phyloP scores from a whole-genome alignment of 2,888 invertebrate species.

The Temnothorax unifasciatus region DNA sequence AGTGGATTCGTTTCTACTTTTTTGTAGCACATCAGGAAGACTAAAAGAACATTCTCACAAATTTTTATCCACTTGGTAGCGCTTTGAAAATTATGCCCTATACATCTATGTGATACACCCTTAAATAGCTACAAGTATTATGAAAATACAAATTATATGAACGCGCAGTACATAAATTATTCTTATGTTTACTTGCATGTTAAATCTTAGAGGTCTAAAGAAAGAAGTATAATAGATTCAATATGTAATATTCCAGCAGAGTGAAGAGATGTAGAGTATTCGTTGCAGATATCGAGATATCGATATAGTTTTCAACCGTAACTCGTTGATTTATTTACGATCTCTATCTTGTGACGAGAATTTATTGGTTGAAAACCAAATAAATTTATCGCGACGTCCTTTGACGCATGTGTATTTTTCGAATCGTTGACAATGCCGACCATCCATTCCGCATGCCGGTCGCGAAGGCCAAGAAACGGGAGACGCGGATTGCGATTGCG shows the following conservation, averaged over 20 bases:
- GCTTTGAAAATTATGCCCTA: no score
- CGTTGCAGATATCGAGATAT: neutral
- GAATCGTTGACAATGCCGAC: constrained; percentile 19
- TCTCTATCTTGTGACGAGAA: neutral
- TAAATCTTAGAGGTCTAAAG: neutral
- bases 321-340: neutral
- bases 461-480: constrained; percentile 37
- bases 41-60: no score
- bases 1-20: no score
- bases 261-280: neutral
- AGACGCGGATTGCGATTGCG: constrained; percentile 27
- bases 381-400: neutral
- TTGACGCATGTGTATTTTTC: neutral
- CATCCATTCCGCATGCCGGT: constrained; percentile 37
- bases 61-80: no score
- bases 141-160: neutral
- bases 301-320: neutral
- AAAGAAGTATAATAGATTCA: neutral
- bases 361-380: constrained; percentile 1
- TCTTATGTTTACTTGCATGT: neutral
- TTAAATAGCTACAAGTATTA: neutral
- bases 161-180: neutral
- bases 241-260: neutral
- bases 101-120: no score
- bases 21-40: no score